Evolutionary conservation across 2,113 vertebrate species (phyloP), one percentile per base, ranked within the genome.

Genomic region (Oenanthe melanoleuca): DNA sequence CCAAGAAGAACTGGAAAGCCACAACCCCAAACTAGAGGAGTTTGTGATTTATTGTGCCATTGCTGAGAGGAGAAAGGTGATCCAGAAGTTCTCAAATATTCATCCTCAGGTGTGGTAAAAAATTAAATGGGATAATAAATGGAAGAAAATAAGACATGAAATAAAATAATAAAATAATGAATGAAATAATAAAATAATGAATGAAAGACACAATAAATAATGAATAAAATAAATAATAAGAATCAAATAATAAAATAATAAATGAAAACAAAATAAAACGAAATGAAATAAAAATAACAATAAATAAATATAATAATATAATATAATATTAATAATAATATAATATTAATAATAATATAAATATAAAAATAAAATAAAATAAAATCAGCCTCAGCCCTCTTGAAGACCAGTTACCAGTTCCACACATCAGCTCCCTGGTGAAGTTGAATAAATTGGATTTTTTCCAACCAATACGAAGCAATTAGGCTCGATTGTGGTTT

Each of bases 401-500:
- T 42, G 53, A 78, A 72, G 82, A 50, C 12, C 42, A 8, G 40
- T 45, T 75, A 38, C 15, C 42, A 8, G 49, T 45, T 75, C 50
- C 50, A 67, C 79, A 69, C 25, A 57, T 37, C 85, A 90, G 55
- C 88, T 88, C 49, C 28, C 67, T 50, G 65, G 40, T 65, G 28
- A 61, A 86, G 71, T 91, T 73, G 78, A 91, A 49, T 60, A 56
- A 33, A 12, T 31, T 73, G 79, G 67, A 65, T 44, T 86, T 82
- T 97, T 88, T 83, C 85, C 50, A 60, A 69, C 53, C 74, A 80
- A 69, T 57, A 16, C 2, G 5, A 69, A 94, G 64, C 79, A 90
- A 93, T 90, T 82, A 89, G 50, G 64, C 63, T 86, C 38, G 38
- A 83, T 69, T 86, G 80, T 66, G 79, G 86, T 82, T 95, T 97